Evolutionary conservation across 2,888 invertebrate species (phyloP).

Genomic region (Parochlus steinenii): DNA sequence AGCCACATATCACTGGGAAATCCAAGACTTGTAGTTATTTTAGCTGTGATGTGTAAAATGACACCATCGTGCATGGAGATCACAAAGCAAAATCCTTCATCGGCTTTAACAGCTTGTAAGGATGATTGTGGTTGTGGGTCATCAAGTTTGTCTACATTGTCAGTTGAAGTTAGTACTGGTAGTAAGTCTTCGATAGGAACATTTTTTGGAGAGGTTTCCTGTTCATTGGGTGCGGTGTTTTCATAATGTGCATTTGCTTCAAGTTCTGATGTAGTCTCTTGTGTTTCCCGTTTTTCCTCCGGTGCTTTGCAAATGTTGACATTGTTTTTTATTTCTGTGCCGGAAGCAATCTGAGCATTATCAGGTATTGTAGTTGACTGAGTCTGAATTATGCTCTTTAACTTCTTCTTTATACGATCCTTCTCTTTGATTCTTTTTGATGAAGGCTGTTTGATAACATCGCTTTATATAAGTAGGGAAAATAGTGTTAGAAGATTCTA

Average conservation of each 20-base stretch:
- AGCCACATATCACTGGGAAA: constrained; percentile 70
- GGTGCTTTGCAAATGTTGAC: constrained; percentile 3
- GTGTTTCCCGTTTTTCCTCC: constrained; percentile 2
- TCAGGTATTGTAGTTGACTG: constrained; percentile 14
- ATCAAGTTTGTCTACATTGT: background rate
- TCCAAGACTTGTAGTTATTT: constrained; percentile 50
- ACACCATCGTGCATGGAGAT: constrained; percentile 73
- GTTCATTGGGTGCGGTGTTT: background rate
- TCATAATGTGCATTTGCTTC: background rate
- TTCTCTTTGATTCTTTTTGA: constrained; percentile 41
- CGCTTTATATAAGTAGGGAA: constrained; percentile 8
- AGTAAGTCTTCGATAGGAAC: background rate
- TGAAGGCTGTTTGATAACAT: constrained; percentile 29
- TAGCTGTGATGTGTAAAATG: constrained; percentile 56
- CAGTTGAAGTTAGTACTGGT: background rate
- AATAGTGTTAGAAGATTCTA: background rate
- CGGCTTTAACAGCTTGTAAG: constrained; percentile 15
- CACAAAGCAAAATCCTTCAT: constrained; percentile 64
- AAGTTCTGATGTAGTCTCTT: constrained; percentile 1
- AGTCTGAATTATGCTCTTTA: constrained; percentile 21
- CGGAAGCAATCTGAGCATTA: constrained; percentile 17
- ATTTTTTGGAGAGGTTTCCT: constrained; percentile 1
- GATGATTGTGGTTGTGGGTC: background rate
- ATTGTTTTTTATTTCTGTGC: constrained; percentile 16
- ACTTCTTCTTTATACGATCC: constrained; percentile 43